phyloP scores from a whole-genome alignment of 2,888 invertebrate genomes.

The Drosophila kanekoi region DNA sequence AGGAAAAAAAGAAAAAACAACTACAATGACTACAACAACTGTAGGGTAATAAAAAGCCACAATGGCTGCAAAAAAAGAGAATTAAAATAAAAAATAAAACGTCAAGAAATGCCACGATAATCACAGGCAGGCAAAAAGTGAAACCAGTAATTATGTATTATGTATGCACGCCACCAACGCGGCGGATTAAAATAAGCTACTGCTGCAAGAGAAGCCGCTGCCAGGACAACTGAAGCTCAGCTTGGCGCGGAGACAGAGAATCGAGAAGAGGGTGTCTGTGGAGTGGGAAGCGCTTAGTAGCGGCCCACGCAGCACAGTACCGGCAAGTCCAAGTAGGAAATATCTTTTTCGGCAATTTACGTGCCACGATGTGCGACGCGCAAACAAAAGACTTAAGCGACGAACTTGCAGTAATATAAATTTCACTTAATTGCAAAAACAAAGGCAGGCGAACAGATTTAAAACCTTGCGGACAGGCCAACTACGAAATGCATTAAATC shows the following conservation, averaged over 20 bases:
- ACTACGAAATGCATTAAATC: slow-evolving; percentile 73
- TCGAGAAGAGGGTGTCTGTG: slow-evolving; percentile 1
- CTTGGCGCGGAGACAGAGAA: slow-evolving; percentile 23
- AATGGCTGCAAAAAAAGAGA: slow-evolving; percentile 54
- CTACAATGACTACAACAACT: slow-evolving; percentile 25
- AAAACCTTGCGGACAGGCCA: slow-evolving; percentile 45
- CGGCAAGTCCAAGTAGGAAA: slow-evolving; percentile 68
- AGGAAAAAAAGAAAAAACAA: slow-evolving; percentile 9
- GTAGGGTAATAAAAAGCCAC: slow-evolving; percentile 63
- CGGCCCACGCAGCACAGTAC: slow-evolving; percentile 61
- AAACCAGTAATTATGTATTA: slow-evolving; percentile 80
- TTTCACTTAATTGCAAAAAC: slow-evolving; percentile 76
- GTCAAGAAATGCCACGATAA: slow-evolving; percentile 75
- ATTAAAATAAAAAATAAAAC: slow-evolving; percentile 46
- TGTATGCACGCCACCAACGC: slow-evolving; percentile 79
- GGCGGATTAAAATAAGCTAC: slow-evolving; percentile 72
- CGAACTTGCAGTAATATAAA: slow-evolving; percentile 77
- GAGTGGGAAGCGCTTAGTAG: slow-evolving; percentile 29
- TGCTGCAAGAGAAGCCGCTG: slow-evolving; percentile 39
- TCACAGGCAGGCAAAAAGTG: slow-evolving; percentile 73
- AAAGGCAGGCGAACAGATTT: slow-evolving; percentile 45
- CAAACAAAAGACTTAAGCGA: slow-evolving; percentile 78
- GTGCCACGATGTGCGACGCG: slow-evolving; percentile 67
- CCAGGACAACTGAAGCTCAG: slow-evolving; percentile 61
- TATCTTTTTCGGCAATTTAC: slow-evolving; percentile 71